Conservation (phyloP, 1,140 invertebrate species). For the Bombus sibiricus region DNA sequence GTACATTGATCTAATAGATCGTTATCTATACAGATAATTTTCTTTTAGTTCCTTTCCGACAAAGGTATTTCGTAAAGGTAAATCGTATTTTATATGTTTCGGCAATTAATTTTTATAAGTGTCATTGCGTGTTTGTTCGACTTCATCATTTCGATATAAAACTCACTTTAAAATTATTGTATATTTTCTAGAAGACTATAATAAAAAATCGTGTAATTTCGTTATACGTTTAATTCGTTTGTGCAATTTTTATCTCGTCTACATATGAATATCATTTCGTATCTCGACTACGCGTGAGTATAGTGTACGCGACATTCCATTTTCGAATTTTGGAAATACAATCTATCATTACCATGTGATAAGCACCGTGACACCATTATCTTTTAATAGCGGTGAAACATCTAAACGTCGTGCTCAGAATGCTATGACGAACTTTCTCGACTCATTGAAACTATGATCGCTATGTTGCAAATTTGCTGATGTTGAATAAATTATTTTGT, state of each 20-base stretch:
- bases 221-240: too few species aligned
- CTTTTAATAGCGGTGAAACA: neutral
- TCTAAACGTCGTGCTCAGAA: neutral
- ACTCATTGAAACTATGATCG: neutral
- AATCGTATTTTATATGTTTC: neutral
- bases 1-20: neutral
- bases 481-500: too few species aligned
- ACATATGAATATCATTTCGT: too few species aligned
- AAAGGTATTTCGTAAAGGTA: neutral
- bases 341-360: neutral
- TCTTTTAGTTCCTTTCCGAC: neutral
- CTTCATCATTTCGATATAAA: too few species aligned
- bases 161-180: neutral
- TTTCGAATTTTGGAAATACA: neutral
- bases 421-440: neutral
- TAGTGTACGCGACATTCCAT: neutral
- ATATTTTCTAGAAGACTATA: neutral
- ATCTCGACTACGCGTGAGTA: neutral
- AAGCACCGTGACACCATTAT: neutral
- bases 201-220: too few species aligned
- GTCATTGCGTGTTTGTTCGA: too few species aligned
- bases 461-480: neutral
- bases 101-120: neutral
- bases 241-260: too few species aligned
- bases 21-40: neutral